A percentile compares a stretch with the other conserved stretches of the same genome.
Evolutionary conservation across 2,888 invertebrate species (phyloP).

Genomic region (Drosophila paranaensis): DNA sequence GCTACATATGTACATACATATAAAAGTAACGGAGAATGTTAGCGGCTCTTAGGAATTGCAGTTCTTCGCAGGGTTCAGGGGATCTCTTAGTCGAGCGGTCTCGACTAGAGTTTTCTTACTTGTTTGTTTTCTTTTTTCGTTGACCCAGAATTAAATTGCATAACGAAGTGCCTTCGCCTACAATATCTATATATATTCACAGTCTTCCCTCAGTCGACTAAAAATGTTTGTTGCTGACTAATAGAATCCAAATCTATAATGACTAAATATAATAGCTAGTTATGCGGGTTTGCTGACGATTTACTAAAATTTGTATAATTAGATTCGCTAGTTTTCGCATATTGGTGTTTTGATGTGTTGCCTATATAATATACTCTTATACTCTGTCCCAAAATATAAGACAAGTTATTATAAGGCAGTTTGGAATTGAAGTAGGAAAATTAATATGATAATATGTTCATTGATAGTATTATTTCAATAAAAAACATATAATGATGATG

Average conservation of each 20-base stretch:
- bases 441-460: background rate
- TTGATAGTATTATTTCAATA: no score
- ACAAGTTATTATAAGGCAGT: no score
- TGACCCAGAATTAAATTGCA: conserved; percentile 37
- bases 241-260: background rate
- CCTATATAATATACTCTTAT: background rate
- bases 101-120: no score
- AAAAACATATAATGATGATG: no score
- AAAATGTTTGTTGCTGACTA: background rate
- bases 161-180: conserved; percentile 19
- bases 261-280: background rate
- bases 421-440: background rate
- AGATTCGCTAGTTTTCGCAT: background rate
- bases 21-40: no score
- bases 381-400: background rate
- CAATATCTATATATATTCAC: background rate
- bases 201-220: background rate
- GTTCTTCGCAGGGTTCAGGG: no score
- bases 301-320: background rate
- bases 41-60: no score
- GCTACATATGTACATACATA: no score
- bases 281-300: background rate
- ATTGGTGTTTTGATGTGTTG: background rate
- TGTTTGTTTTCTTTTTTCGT: background rate
- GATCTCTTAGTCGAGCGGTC: no score